Percentiles rank a stretch among this genome's conserved stretches.
These are phyloP conservation scores for Phocoena phocoena DNA, from an alignment of 2,113 vertebrate genomes.

Conservation along the genomic window DNA sequence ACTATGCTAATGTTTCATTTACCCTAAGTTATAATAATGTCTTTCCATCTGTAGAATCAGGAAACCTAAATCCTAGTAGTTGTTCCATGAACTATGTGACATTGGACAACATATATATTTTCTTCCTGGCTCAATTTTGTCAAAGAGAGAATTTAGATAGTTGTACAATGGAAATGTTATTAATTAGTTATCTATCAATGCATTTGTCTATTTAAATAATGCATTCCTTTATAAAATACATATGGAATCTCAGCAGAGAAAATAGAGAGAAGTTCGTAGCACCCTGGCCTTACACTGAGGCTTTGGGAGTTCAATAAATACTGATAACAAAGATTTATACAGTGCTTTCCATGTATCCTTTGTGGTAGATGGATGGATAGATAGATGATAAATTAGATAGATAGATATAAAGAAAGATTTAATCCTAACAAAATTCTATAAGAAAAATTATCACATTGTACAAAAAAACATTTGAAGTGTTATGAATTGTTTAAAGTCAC, in stretches of 20 bases:
- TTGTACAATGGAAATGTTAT: background rate
- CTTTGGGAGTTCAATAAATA: background rate
- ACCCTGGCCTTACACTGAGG: background rate
- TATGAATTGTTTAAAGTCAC: background rate
- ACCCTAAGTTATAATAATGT: background rate
- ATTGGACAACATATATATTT: background rate
- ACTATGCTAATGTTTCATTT: background rate
- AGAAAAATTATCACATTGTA: background rate
- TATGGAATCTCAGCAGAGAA: background rate
- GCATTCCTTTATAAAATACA: background rate
- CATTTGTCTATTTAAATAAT: background rate
- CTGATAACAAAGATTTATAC: background rate
- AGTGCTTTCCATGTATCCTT: background rate
- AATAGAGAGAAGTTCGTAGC: background rate
- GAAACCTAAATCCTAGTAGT: background rate
- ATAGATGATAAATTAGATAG: background rate
- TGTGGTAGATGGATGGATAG: background rate
- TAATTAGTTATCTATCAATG: background rate
- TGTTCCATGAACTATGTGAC: background rate
- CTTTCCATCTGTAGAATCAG: background rate
- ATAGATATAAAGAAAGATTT: background rate
- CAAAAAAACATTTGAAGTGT: background rate
- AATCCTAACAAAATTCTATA: background rate
- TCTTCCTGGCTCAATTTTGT: background rate
- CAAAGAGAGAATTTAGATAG: background rate